phyloP scores from a whole-genome alignment of 2,888 invertebrate species.

The Strigamia maritima region DNA sequence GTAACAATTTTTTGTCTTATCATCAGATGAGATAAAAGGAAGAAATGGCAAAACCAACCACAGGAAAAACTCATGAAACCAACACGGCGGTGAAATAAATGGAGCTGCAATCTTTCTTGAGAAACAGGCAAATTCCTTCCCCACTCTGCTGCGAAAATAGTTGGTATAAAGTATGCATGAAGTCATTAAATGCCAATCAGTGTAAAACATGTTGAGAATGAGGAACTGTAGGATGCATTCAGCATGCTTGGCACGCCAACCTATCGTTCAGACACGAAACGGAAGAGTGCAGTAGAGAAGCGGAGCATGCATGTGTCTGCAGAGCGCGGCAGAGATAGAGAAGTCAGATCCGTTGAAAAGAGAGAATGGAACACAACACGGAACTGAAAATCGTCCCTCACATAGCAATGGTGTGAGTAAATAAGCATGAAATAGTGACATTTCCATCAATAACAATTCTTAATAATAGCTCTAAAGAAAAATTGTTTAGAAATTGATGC shows the following conservation, averaged over 20 bases:
- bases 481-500: not conserved
- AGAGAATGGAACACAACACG: conserved; percentile 1
- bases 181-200: conserved; percentile 29
- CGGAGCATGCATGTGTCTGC: not conserved
- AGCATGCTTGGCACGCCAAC: conserved; percentile 28
- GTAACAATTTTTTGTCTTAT: not conserved
- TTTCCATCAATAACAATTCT: not conserved
- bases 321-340: not conserved
- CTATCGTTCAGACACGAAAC: conserved; percentile 29
- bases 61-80: not conserved
- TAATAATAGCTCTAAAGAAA: not conserved
- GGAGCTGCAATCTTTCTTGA: conserved; percentile 22
- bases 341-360: conserved; percentile 5
- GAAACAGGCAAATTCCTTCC: conserved; percentile 29
- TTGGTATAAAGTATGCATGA: conserved; percentile 27
- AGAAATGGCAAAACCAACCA: not conserved
- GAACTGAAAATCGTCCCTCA: not conserved
- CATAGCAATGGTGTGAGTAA: not conserved
- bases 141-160: conserved; percentile 27
- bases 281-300: conserved; percentile 11
- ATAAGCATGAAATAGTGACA: conserved; percentile 13
- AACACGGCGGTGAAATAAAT: conserved; percentile 13
- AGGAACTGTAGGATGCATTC: conserved; percentile 27
- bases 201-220: conserved; percentile 29
- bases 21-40: not conserved